phyloP scores from a whole-genome alignment of 2,888 invertebrate species.

The Athalia circularis region DNA sequence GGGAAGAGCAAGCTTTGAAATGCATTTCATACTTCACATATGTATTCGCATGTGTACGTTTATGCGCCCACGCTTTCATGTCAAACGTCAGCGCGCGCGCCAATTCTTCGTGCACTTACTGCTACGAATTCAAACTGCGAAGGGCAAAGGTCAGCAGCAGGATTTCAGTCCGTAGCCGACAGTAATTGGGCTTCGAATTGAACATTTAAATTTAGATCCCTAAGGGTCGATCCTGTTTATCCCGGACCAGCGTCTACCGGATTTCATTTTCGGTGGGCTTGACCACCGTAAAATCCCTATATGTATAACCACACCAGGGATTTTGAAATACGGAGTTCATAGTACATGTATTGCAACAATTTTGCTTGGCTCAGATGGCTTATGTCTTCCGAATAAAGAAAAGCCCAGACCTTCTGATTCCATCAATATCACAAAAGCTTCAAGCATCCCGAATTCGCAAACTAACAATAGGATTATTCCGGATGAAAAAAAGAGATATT shows the following conservation, averaged over 20 bases:
- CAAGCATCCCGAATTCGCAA: too few species aligned
- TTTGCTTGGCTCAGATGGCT: not conserved
- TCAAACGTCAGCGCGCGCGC: too few species aligned
- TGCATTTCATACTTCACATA: not conserved
- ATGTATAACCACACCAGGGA: not conserved
- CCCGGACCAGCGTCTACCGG: not conserved
- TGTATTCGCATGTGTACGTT: too few species aligned
- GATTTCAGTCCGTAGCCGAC: not conserved
- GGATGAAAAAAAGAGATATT: too few species aligned
- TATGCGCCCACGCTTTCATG: too few species aligned
- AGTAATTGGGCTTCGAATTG: not conserved
- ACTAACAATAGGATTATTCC: not conserved
- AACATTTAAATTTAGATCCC: not conserved
- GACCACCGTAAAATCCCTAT: not conserved
- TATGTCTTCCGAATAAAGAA: not conserved
- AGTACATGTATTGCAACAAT: not conserved
- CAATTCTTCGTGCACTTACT: too few species aligned
- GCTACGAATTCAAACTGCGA: not conserved
- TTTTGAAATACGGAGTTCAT: not conserved
- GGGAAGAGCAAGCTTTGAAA: not conserved
- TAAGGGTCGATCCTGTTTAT: conserved; percentile 6
- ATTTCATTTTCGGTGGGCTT: conserved; percentile 10
- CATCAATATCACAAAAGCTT: not conserved
- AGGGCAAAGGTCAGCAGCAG: not conserved
- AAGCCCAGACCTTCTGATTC: not conserved